phyloP scores from a whole-genome alignment of 2,888 invertebrate genomes.

The Adineta ricciae region DNA sequence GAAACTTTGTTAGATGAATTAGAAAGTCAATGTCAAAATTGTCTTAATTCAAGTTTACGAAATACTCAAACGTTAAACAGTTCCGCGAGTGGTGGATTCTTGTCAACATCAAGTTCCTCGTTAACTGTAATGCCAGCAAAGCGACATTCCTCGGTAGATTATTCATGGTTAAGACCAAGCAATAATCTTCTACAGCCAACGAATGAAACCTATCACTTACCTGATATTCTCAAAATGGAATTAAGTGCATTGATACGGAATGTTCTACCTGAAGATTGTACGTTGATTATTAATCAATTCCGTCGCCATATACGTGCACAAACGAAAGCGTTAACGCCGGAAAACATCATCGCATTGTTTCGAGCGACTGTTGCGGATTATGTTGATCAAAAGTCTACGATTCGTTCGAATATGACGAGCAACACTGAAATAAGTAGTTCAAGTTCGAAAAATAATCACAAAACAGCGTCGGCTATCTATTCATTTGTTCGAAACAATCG shows the following conservation, averaged over 20 bases:
- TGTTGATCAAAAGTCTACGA: neutral
- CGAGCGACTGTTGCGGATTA: neutral
- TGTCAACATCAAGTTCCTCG: neutral
- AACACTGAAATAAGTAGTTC: neutral
- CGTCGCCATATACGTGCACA: neutral
- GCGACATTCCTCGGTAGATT: neutral
- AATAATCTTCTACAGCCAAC: neutral
- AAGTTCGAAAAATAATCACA: neutral
- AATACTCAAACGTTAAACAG: neutral
- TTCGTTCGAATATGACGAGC: no score
- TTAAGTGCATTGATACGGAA: neutral
- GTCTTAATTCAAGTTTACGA: neutral
- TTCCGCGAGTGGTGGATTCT: neutral
- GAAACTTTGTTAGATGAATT: slow-evolving; percentile 10
- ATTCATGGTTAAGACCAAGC: neutral
- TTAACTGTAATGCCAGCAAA: neutral
- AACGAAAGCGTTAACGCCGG: neutral
- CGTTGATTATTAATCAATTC: neutral
- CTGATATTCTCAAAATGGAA: slow-evolving; percentile 11
- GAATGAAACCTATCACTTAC: neutral
- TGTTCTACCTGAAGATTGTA: slow-evolving; percentile 12
- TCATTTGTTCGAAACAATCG: neutral
- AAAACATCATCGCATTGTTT: neutral
- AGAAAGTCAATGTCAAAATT: slow-evolving; percentile 11
- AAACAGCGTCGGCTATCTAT: neutral